Conservation (phyloP, 2,888 invertebrate genomes). For the Ophion obscuratus region DNA sequence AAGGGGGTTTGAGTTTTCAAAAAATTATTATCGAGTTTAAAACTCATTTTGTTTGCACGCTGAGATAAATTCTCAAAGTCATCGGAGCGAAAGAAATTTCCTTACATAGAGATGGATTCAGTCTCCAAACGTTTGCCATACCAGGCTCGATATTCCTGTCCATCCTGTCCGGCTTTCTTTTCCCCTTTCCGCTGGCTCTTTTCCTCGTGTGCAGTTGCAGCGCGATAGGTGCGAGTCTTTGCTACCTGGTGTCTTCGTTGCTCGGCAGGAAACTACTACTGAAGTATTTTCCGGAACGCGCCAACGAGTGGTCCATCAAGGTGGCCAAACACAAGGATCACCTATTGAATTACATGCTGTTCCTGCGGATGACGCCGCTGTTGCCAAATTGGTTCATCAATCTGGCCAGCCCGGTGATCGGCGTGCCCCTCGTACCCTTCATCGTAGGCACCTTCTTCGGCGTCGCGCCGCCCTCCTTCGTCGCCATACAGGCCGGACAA, state of each 20-base stretch:
- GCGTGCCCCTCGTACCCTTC: slow-evolving; percentile 96
- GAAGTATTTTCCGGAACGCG: slow-evolving; percentile 95
- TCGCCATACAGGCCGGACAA: slow-evolving; percentile 98
- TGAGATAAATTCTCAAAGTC: neutral
- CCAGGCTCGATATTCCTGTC: slow-evolving; percentile 99
- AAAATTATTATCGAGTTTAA: neutral
- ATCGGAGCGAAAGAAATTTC: slow-evolving; percentile 42
- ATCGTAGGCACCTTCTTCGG: slow-evolving; percentile 98
- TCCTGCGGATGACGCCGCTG: slow-evolving; percentile 98
- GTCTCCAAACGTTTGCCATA: slow-evolving; percentile 99
- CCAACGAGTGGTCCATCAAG: slow-evolving; percentile 93
- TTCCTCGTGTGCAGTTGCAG: slow-evolving; percentile 96
- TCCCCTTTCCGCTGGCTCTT: slow-evolving; percentile 96
- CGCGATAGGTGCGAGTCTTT: slow-evolving; percentile 97
- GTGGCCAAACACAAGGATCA: slow-evolving; percentile 94
- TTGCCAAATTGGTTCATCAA: slow-evolving; percentile 99
- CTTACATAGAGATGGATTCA: slow-evolving; percentile 81
- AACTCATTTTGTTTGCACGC: neutral
- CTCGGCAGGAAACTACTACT: slow-evolving; percentile 94
- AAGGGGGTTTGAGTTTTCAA: too few relatives aligned
- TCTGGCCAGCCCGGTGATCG: slow-evolving; percentile 97
- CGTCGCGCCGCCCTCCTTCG: slow-evolving; percentile 98
- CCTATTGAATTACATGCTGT: slow-evolving; percentile 97
- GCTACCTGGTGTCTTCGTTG: slow-evolving; percentile 96
- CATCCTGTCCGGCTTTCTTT: slow-evolving; percentile 98